Evolutionary conservation across 1,140 invertebrate species (phyloP).

Genomic region (Conus betulinus): DNA sequence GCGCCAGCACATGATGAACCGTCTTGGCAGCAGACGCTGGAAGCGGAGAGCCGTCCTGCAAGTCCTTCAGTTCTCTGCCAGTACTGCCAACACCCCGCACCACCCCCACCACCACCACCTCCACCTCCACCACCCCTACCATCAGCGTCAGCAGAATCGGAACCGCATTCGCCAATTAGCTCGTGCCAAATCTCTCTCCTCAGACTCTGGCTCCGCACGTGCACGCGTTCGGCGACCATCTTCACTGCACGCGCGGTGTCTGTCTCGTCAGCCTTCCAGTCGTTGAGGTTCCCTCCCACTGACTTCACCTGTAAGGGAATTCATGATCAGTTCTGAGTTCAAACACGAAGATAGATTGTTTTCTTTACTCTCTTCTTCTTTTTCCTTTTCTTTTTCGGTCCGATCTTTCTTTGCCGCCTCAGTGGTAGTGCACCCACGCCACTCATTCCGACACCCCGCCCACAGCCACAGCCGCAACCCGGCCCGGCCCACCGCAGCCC

Average conservation of each 20-base stretch:
- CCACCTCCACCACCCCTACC: background rate
- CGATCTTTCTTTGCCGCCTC: too few species aligned
- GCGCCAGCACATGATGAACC: background rate
- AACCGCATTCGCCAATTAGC: background rate
- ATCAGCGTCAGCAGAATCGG: background rate
- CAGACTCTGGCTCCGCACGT: background rate
- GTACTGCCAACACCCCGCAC: background rate
- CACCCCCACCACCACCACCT: background rate
- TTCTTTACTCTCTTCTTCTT: background rate
- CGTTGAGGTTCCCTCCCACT: constrained; percentile 18
- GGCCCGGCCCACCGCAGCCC: too few species aligned
- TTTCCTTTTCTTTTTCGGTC: background rate
- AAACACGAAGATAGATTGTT: too few species aligned
- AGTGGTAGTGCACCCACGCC: too few species aligned
- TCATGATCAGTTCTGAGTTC: too few species aligned
- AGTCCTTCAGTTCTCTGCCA: background rate
- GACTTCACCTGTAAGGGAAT: constrained; percentile 20
- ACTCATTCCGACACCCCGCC: too few species aligned
- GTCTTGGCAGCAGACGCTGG: background rate
- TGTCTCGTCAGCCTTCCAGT: constrained; percentile 13
- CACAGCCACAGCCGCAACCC: too few species aligned
- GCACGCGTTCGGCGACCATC: background rate
- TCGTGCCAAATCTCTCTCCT: background rate
- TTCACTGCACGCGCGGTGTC: background rate
- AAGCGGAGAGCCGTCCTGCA: too few species aligned